Base-by-base conservation (phyloP, 2,888 invertebrate genomes). In the Andricus curvator region DNA sequence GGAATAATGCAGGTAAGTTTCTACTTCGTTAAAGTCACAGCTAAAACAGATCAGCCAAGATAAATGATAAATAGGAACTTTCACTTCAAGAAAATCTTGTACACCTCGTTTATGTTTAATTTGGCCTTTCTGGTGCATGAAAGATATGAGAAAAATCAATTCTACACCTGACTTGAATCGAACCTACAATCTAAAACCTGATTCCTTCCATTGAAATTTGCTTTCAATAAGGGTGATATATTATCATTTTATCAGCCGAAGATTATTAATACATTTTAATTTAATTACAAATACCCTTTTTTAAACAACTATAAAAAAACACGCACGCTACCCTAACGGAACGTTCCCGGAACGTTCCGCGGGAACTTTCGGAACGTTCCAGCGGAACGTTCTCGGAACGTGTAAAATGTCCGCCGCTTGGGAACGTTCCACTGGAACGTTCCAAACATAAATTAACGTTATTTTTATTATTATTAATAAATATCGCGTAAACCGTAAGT, bases 1-100 rank as follows among this genome's bases (percentile, higher is more conserved):
- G 94, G 94, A 95, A 96, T 90, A 93, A 93, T 66, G 92, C 93
- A 88, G 94, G 96, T 95, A 88, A 90, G 77, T 80, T 37, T 62
- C 70, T 33, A 13, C 22, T 15, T 41, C 44, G 37, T 60, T 68
- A 29, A n/a, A 25, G 25, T 5, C 13, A 15, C 6, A 62, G 20
- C 17, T 51, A 37, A 66, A 77, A 62, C 11, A 81, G 68, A n/a
- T 29, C 25, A 64, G 62, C 4, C 33, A 76, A 68, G 29, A 67
- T 66, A 48, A 48, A 66, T 77, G 22, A 25, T 51, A 68, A 64
- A 70, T 62, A 77, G 22, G 37, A 20, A 44, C 25, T 62, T 62
- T 77, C 48, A 37, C 44, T 44, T 25, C 17, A 44, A 6, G 29
- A 17, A 25, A 17, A 74, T n/a, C 56, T 44, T 4, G 64, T 65